Evolutionary conservation across 2,797 vertebrate genomes (phyloP), one percentile per base, ranked within the genome.

Genomic region (Betta splendens): DNA sequence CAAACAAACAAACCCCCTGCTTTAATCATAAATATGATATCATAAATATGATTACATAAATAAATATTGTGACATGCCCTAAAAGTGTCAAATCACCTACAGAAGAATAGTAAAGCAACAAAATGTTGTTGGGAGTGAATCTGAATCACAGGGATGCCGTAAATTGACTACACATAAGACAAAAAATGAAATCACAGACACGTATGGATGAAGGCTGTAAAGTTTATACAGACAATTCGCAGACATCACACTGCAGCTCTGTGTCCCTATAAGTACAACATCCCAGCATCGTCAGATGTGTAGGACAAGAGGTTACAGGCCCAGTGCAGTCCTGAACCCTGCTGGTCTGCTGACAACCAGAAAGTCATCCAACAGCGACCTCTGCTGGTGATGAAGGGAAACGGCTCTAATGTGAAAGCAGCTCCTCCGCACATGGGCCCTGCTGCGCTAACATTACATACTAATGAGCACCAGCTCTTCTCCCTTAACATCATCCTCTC

Each of bases 331-430:
- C 17, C 7, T 18, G 4, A 4, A 5, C 5, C 17, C 29, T 15
- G 18, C 7, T 54, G n/a, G 11, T 5, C 25, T 38, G 11, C 15
- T 36, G 4, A 15, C 26, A 35, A 40, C 48, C 18, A 23, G 6
- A 77, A 76, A 44, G 8, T 50, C 29, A 80, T 84, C 25, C 84
- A 88, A 87, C 70, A 87, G 53, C 55, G 86, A 74, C 90, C 85
- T 89, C 91, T 91, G 83, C 81, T 91, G 8, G 26, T 4, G 31
- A 4, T 38, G 0, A 16, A 10, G 36, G 61, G 10, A 21, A 23
- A 22, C 35, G 44, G 47, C 9, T 39, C n/a, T 1, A 1, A 3
- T 15, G 5, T 2, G 5, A 3, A 7, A 29, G 47, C 4, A 10
- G 1, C 5, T 9, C 6, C 26, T 17, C 26, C 50, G 32, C 9